Conservation (phyloP, 2,797 vertebrate species). For the Eulemur mongoz region DNA sequence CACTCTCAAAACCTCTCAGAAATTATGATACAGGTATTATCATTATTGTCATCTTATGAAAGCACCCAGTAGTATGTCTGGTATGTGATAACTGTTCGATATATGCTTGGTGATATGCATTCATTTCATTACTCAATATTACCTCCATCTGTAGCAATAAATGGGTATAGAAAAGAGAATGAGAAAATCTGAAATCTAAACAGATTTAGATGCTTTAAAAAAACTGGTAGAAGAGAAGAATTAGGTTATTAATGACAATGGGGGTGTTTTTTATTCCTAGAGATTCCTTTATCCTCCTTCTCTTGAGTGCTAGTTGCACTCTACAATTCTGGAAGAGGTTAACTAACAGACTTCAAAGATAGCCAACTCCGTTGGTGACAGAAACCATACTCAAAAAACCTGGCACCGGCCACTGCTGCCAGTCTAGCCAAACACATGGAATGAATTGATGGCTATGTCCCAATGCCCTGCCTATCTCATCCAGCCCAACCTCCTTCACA, state of each 20-base stretch:
- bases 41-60: conserved; percentile 33
- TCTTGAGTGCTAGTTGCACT: conserved; percentile 29
- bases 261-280: not conserved
- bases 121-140: conserved; percentile 49
- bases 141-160: conserved; percentile 6
- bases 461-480: conserved; percentile 50
- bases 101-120: not conserved
- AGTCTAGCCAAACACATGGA: conserved; percentile 60
- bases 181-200: conserved; percentile 48
- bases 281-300: conserved; percentile 37
- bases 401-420: conserved; percentile 54
- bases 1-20: conserved; percentile 42
- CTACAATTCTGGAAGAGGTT: conserved; percentile 63
- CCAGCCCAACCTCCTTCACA: conserved; percentile 40
- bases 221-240: not conserved
- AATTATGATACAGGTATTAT: conserved; percentile 1
- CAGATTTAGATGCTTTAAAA: not conserved
- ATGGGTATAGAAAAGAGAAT: conserved; percentile 38
- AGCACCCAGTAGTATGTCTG: not conserved
- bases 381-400: conserved; percentile 67
- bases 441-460: conserved; percentile 59
- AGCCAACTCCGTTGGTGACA: conserved; percentile 67
- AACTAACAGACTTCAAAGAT: conserved; percentile 65
- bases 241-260: conserved; percentile 37
- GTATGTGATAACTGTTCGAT: not conserved